Evolutionary conservation across 2,888 invertebrate genomes (phyloP), one percentile per base, ranked within the genome.

Genomic region (Hemithea aestivaria): DNA sequence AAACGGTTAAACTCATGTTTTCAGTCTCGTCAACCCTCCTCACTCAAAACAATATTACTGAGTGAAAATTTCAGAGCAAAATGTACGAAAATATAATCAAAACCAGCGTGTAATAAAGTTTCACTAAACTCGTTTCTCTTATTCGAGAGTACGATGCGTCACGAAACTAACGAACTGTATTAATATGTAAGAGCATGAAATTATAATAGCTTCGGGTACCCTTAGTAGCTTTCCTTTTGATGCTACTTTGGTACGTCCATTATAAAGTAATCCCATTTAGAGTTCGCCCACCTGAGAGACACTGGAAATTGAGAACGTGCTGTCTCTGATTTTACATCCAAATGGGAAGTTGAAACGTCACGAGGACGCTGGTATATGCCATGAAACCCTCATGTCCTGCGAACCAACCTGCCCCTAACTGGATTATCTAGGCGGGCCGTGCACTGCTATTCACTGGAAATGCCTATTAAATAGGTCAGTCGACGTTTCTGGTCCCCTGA

Each of bases 381-480:
- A 62, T 62, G 70, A 65, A 71, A 65, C 65, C 67, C 63, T 62
- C 63, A 53, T 66, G 71, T 67, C 68, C 70, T 65, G 61, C 64
- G 67, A 67, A 62, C 63, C 63, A 61, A 66, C 66, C 66, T 67
- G 59, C 41, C 58, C 41, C 57, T 79, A 76, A 80, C 67, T 64
- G 57, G 66, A 75, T 80, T 80, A 77, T 53, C 52, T 62, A 46
- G 46, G 42, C 40, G 28, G n/a, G 28, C 48, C 20, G 22, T 27
- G 49, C 51, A 16, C 31, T 56, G 34, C 8, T 7, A 9, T 8
- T 10, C 2, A 8, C 65, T 66, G 30, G 66, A 68, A 53, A 10
- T 11, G 64, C 12, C 49, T 27, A 34, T 7, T 24, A 7, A 29
- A 25, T 11, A 9, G 21, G 9, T 6, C 6, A n/a, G 25, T 9